phyloP scores from a whole-genome alignment of 2,888 invertebrate species.

The Heteromurus nitidus region DNA sequence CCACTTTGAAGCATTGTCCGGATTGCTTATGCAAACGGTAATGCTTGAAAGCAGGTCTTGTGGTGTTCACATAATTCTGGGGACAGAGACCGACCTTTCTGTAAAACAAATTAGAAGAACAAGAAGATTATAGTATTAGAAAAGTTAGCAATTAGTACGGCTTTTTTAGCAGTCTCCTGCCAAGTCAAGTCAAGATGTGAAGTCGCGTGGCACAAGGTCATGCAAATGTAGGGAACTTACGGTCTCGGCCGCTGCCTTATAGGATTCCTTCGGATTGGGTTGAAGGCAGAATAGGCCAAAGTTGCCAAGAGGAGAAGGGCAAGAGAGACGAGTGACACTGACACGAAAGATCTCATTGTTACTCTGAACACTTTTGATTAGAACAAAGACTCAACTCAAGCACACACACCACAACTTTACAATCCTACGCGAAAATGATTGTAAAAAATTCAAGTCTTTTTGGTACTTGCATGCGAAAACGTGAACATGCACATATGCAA shows the following conservation, averaged over 20 bases:
- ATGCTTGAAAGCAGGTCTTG: slow-evolving; percentile 56
- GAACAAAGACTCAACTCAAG: too few species aligned
- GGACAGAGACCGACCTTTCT: slow-evolving; percentile 65
- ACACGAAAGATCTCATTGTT: slow-evolving; percentile 22
- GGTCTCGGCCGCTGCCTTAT: slow-evolving; percentile 54
- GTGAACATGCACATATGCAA: too few species aligned
- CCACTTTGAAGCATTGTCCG: slow-evolving; percentile 67
- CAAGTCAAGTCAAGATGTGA: background rate
- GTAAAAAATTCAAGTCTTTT: too few species aligned
- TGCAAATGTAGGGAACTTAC: slow-evolving; percentile 34
- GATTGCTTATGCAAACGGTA: slow-evolving; percentile 64
- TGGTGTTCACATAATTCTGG: slow-evolving; percentile 63
- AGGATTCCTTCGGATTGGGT: slow-evolving; percentile 48
- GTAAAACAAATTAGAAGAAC: background rate
- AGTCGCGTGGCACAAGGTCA: background rate
- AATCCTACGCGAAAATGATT: too few species aligned
- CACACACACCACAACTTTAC: too few species aligned
- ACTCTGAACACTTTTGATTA: slow-evolving; percentile 14
- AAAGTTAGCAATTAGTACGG: too few species aligned
- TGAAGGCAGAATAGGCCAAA: slow-evolving; percentile 22
- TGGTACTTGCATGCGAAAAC: too few species aligned
- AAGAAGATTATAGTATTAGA: too few species aligned
- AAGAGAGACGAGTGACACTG: slow-evolving; percentile 37
- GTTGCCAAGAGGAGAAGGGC: slow-evolving; percentile 29
- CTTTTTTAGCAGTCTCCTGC: too few species aligned